These are phyloP conservation scores for Charanyca ferruginea DNA, from an alignment of 2,888 invertebrate species.

Conservation along the genomic window DNA sequence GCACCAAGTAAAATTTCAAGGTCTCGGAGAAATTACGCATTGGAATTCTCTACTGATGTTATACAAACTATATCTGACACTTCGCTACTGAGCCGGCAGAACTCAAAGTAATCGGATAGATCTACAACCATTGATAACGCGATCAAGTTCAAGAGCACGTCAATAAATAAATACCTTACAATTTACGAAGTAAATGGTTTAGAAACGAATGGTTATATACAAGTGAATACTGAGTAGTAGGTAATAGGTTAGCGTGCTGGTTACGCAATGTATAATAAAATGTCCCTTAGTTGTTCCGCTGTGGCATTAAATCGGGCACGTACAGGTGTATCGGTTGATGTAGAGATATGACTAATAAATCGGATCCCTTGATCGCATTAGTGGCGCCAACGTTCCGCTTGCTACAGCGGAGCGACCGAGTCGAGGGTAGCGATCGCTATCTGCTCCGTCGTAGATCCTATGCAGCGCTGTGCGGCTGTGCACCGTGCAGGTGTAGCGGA, in stretches of 20 bases:
- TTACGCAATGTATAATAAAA: constrained; percentile 78
- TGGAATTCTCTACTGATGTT: constrained; percentile 64
- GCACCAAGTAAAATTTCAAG: constrained; percentile 83
- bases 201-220: constrained; percentile 73
- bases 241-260: constrained; percentile 74
- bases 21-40: constrained; percentile 75
- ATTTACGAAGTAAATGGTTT: constrained; percentile 73
- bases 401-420: constrained; percentile 64
- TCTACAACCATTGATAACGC: constrained; percentile 72
- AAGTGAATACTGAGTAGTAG: constrained; percentile 67
- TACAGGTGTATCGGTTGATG: constrained; percentile 83
- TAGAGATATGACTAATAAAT: constrained; percentile 85
- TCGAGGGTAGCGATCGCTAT: constrained; percentile 72
- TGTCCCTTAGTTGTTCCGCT: constrained; percentile 75
- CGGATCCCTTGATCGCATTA: constrained; percentile 82
- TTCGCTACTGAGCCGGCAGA: constrained; percentile 62
- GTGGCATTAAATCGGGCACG: constrained; percentile 78
- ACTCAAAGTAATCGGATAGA: constrained; percentile 75
- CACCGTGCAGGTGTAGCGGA: constrained; percentile 59
- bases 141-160: constrained; percentile 85
- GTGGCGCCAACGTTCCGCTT: constrained; percentile 86
- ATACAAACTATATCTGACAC: constrained; percentile 60
- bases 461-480: constrained; percentile 52
- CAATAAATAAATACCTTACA: constrained; percentile 74
- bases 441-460: constrained; percentile 65